These are phyloP conservation scores for Cuculus canorus DNA, from an alignment of 2,797 vertebrate genomes.

Conservation along the genomic window DNA sequence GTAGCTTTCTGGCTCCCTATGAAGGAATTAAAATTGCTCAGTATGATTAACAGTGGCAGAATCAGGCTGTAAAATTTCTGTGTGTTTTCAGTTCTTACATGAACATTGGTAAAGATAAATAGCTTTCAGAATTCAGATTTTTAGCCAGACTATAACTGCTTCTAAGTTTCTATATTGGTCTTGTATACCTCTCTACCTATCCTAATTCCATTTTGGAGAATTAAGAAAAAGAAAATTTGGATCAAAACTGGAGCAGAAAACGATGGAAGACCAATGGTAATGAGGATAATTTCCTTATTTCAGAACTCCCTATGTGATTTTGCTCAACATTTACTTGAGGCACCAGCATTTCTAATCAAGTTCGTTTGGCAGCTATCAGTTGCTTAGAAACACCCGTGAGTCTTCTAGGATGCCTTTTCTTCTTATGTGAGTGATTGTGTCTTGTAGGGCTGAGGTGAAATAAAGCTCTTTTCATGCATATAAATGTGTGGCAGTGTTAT, in stretches of 20 bases:
- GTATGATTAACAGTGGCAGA: neutral
- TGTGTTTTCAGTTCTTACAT: neutral
- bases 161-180: neutral
- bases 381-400: neutral
- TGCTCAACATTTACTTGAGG: conserved; percentile 32
- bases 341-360: conserved; percentile 23
- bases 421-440: neutral
- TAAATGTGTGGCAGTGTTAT: neutral
- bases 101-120: neutral
- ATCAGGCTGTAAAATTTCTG: neutral
- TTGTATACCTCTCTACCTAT: neutral
- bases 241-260: conserved; percentile 31
- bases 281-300: conserved; percentile 23
- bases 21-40: neutral
- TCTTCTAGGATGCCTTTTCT: conserved; percentile 3
- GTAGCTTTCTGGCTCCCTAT: neutral
- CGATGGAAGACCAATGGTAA: conserved; percentile 34
- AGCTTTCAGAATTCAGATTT: neutral
- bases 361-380: conserved; percentile 13
- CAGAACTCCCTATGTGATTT: neutral
- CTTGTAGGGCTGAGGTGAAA: neutral
- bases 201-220: conserved; percentile 43
- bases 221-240: conserved; percentile 33
- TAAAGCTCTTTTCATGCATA: neutral
- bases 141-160: neutral